These are phyloP conservation scores for Synanthedon vespiformis DNA, from an alignment of 2,888 invertebrate species.

Conservation along the genomic window DNA sequence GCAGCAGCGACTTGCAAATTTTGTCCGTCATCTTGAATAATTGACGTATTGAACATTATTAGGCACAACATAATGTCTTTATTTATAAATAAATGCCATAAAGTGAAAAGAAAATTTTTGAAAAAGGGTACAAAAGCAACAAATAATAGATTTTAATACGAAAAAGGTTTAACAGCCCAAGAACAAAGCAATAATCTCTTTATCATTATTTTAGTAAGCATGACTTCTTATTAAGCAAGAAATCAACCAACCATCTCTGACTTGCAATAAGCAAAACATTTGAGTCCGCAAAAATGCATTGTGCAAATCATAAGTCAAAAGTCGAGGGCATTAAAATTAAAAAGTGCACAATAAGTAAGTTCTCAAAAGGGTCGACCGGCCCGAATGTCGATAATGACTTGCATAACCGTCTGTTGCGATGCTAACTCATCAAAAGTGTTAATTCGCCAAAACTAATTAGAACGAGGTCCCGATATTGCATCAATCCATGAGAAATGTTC, in stretches of 20 bases:
- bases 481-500: constrained; percentile 43
- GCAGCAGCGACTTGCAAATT: too few species aligned
- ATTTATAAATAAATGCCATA: too few species aligned
- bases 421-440: constrained; percentile 44
- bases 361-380: background rate
- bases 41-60: too few species aligned
- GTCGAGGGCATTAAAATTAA: background rate
- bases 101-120: too few species aligned
- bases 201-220: background rate
- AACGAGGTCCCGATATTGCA: constrained; percentile 51
- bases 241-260: constrained; percentile 18
- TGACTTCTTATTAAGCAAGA: constrained; percentile 16
- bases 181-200: too few species aligned
- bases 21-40: too few species aligned
- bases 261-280: constrained; percentile 11
- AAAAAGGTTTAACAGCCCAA: too few species aligned
- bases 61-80: too few species aligned
- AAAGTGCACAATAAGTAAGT: background rate
- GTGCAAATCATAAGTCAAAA: constrained; percentile 5
- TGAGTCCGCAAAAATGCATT: constrained; percentile 18
- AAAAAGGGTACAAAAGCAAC: too few species aligned
- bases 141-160: too few species aligned
- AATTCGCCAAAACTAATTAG: constrained; percentile 44
- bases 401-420: constrained; percentile 25
- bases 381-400: constrained; percentile 22